Evolutionary conservation across 2,113 vertebrate genomes (phyloP), one percentile per base, ranked within the genome.

Genomic region (Podilymbus podiceps): DNA sequence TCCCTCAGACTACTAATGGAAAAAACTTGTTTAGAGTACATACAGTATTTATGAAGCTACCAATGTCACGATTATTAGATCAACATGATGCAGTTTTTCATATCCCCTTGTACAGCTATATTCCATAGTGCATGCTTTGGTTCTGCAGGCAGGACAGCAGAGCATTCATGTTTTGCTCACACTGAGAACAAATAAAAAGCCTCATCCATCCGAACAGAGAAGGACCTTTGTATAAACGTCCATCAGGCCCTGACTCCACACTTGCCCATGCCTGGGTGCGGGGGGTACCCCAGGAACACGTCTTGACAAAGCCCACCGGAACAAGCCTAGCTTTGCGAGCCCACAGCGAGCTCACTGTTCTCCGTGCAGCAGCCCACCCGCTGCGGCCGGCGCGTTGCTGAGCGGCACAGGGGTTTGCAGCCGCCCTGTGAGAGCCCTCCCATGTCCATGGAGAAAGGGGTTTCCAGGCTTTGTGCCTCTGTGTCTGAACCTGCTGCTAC

Each of bases 21-120:
- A 98, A 98, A 97, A 97, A 98, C 95, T 97, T 98, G 95, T 98
- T 98, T 97, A 98, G 97, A 97, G 95, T 98, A 98, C 98, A 98
- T 98, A 98, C 98, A 98, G 98, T 98, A 98, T 99, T 98, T 97
- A 97, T 98, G 98, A 98, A 98, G 96, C 98, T 98, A 98, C 97
- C 95, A 90, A 98, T 94, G 97, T 98, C 98, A 98, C 68, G 30
- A 97, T 98, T 97, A 98, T 97, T 96, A 97, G 98, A 97, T 97
- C 97, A 93, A 98, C 97, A 97, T 95, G 97, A 98, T 95, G 97
- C 91, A 93, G 90, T 96, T 97, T 97, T 97, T 96, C 80, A 64
- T 86, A 68, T 96, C 98, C 97, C 98, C 97, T 93, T 95, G 97
- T 94, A 95, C 97, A 93, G 97, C 96, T 94, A 96, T 95, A 96